phyloP scores from a whole-genome alignment of 2,888 invertebrate species.

The Gasteruption jaculator region DNA sequence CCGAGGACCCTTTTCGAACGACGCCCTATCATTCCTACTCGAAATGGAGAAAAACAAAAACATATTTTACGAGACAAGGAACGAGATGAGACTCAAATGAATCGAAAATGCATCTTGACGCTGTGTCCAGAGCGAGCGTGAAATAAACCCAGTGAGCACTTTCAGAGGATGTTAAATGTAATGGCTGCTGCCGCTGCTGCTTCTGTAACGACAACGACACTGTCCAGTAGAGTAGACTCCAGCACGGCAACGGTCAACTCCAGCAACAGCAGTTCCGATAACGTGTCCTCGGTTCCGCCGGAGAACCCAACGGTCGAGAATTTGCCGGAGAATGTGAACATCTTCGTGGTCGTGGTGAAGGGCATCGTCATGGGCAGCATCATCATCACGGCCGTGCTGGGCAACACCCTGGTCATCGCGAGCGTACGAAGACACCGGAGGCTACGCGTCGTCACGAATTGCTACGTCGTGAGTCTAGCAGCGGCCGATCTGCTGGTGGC shows the following conservation, averaged over 20 bases:
- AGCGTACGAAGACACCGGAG: constrained; percentile 77
- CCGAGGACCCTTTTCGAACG: no score
- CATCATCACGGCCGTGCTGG: constrained; percentile 84
- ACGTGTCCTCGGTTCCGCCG: constrained; percentile 37
- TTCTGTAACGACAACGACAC: constrained; percentile 35
- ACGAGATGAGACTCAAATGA: no score
- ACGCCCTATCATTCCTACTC: no score
- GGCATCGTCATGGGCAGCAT: constrained; percentile 79
- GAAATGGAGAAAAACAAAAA: no score
- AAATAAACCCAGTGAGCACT: background rate
- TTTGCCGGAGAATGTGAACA: constrained; percentile 41
- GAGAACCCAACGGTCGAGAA: constrained; percentile 45
- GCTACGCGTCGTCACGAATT: constrained; percentile 86
- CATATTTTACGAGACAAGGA: no score
- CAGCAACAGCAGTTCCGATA: constrained; percentile 25
- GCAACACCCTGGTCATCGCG: constrained; percentile 87
- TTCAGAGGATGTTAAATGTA: constrained; percentile 39
- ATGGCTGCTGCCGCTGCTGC: no score
- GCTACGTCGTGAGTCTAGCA: constrained; percentile 92
- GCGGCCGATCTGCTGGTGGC: constrained; percentile 93
- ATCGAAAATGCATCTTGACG: no score
- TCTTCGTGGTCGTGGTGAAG: constrained; percentile 60
- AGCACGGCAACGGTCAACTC: constrained; percentile 22
- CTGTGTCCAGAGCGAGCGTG: no score
- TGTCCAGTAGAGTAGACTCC: constrained; percentile 24